Evolutionary conservation across 2,888 invertebrate genomes (phyloP), one percentile per base, ranked within the genome.

Genomic region (Amiota mariae): DNA sequence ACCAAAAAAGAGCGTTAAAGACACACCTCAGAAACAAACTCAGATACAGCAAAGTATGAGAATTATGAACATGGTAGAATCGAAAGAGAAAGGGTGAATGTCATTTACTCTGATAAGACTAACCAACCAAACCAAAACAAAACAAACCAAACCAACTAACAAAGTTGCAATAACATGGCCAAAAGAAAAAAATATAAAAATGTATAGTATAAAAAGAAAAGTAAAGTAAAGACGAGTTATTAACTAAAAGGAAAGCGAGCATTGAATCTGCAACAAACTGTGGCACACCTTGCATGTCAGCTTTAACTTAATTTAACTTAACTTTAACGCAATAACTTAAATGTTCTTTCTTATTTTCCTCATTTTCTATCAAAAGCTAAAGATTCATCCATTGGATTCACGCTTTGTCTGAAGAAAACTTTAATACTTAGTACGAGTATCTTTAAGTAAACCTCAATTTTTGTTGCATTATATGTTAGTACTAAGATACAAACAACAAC

Each of bases 81-180:
- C 36, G 36, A 36, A 36, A 36, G 36, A 36, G 36, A 36, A 36
- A 36, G 36, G 36, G 36, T 36, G 36, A 36, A 36, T 6, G 54
- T n/a, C 12, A 74, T 72, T 77, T 73, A 70, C 76, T 79, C 80
- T 73, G 75, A 70, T 71, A 74, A 75, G 76, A 12, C 54, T 0
- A n/a, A 51, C 54, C 54, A 36, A 36, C n/a, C n/a, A n/a, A n/a
- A n/a, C n/a, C n/a, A n/a, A n/a, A n/a, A n/a, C n/a, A n/a, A n/a
- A n/a, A n/a, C n/a, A n/a, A n/a, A n/a, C n/a, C n/a, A n/a, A n/a
- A n/a, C n/a, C n/a, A 36, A 36, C 36, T 24, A 36, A n/a, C 54
- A 51, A 51, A 51, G 76, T 78, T 79, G 79, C 79, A 76, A 59
- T 76, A 76, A 76, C 48, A 10, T 18, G 48, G 18, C 15, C 10